These are phyloP conservation scores for Ooceraea biroi DNA, from an alignment of 1,140 invertebrate species.

Conservation along the genomic window DNA sequence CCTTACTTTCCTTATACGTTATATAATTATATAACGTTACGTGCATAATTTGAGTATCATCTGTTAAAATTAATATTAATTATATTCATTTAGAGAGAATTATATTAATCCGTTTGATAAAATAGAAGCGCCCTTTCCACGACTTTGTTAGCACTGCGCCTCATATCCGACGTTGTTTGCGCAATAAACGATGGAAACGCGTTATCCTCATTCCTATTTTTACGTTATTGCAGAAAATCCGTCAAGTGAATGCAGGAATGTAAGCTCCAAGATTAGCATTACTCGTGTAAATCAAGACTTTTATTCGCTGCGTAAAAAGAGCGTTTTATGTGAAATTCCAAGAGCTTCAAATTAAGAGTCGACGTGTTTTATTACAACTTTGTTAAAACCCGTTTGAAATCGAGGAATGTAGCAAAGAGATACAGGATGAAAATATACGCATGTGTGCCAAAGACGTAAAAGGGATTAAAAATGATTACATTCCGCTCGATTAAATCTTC, in stretches of 20 bases:
- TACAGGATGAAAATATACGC: not conserved
- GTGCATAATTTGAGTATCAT: not conserved
- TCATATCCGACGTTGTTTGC: not conserved
- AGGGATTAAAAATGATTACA: constrained; percentile 19
- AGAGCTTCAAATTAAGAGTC: constrained; percentile 10
- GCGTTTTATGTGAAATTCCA: not conserved
- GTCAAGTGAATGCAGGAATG: not conserved
- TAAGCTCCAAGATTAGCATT: constrained; percentile 27
- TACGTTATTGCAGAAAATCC: not conserved
- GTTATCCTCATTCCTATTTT: constrained; percentile 37
- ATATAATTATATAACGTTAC: not conserved
- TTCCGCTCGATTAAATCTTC: constrained; percentile 1
- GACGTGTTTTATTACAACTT: constrained; percentile 20
- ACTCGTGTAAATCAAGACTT: constrained; percentile 22
- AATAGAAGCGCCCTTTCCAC: not conserved
- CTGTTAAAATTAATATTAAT: constrained; percentile 4
- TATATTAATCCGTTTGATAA: not conserved
- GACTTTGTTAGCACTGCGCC: not conserved
- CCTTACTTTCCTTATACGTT: no score
- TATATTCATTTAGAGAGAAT: not conserved
- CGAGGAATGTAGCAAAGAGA: constrained; percentile 9
- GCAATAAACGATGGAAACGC: not conserved
- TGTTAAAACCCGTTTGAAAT: constrained; percentile 10
- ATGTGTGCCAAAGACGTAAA: not conserved
- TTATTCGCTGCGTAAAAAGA: not conserved